Evolutionary conservation across 2,113 vertebrate species (phyloP), one percentile per base, ranked within the genome.

Genomic region (Anser brachyrhynchus): DNA sequence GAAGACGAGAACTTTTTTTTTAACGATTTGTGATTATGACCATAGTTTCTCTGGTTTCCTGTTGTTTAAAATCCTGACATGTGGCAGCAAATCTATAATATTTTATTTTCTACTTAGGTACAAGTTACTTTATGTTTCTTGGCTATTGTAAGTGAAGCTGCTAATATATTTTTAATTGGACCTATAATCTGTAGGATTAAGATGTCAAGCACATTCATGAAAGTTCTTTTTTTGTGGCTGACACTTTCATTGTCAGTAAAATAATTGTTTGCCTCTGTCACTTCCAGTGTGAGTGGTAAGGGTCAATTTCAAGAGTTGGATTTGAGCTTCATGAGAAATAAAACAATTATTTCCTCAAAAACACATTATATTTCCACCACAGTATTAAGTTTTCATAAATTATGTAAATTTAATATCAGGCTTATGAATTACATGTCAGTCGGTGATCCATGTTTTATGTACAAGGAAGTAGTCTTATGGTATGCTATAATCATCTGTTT

Each of bases 341-440:
- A 95, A 92, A 81, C 23, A 92, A 92, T 93, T 82, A 87, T 58
- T 66, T 91, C 18, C 33, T 96, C 28, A 92, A 90, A 84, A 79
- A 49, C 35, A 92, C 43, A 71, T 91, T 94, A 64, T 76, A 77
- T 39, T 80, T 92, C 89, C 80, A 89, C 81, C 25, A 90, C 35
- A 80, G 26, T 26, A 79, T 82, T 77, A 89, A 44, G 52, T 94
- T 95, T 89, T 89, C 61, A 87, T 89, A 95, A 96, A 89, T 85
- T 71, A 92, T 81, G 26, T 35, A 95, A n/a, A 67, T 84, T 57
- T 93, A 13, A 66, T 88, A n/a, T 83, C 62, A 11, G 65, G 52
- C 59, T 75, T 5, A 1, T 46, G 18, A 80, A 43, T 61, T 77
- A 66, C 29, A 23, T 54, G 75, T 61, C 52, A 52, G 39, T 76